Percentiles rank a stretch among this genome's conserved stretches.
Conservation (phyloP, 2,797 vertebrate genomes). For the Mareca penelope region DNA sequence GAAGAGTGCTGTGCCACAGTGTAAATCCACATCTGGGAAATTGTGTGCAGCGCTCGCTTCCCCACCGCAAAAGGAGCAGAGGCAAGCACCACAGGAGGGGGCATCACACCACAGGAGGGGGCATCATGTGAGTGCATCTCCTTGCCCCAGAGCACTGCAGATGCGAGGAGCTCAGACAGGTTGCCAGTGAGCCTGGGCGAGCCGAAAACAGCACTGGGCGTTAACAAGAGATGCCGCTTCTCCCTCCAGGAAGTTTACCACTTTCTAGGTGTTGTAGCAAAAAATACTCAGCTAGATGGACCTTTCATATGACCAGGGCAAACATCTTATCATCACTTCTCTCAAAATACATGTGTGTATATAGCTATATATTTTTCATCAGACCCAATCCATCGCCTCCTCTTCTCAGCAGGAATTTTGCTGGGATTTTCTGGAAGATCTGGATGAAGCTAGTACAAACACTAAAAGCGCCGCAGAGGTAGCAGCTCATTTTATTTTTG, state of each 20-base stretch:
- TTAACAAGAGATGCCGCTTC: background rate
- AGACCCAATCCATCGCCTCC: background rate
- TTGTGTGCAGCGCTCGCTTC: background rate
- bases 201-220: background rate
- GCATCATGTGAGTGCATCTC: background rate
- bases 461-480: background rate
- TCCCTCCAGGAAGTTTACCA: background rate
- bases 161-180: background rate
- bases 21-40: background rate
- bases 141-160: background rate
- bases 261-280: background rate
- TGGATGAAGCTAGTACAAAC: background rate
- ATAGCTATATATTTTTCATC: background rate
- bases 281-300: background rate
- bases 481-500: background rate
- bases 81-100: background rate
- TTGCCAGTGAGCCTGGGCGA: background rate
- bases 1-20: background rate
- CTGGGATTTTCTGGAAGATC: background rate
- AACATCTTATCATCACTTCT: background rate
- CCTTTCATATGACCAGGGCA: background rate
- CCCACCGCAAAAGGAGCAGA: fast-evolving
- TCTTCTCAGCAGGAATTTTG: background rate
- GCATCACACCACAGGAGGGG: background rate
- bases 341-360: background rate